Base-by-base conservation (phyloP, 1,140 invertebrate species). In the Leguminivora glycinivorella region DNA sequence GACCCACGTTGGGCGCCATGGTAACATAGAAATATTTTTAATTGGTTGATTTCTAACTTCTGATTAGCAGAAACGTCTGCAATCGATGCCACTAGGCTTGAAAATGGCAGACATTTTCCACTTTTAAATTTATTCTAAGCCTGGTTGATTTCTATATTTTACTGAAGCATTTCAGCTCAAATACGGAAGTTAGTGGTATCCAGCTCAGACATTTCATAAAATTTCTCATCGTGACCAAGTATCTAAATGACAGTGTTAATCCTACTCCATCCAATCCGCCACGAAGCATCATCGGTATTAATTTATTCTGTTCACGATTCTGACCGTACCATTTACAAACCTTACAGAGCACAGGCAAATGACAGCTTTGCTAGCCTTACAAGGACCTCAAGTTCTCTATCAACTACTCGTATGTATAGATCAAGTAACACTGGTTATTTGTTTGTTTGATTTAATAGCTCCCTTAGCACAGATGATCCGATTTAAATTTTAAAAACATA, bases 401-500 rank as follows among this genome's bases (percentile, higher is more conserved):
- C 1, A 52, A 19, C 6, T 52, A 10, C 4, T 7, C 17, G 19
- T 22, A 52, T 52, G 7, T 52, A 3, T 52, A 52, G 47, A 10
- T 9, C 17, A 52, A 52, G 5, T 52, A 17, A 52, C 7, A 52
- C 47, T 52, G 19, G 47, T 19, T 52, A 1, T 52, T 19, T 17
- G n/a, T 1, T 47, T 47, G 47, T 52, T n/a, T 17, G 47, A 2
- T 9, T 9, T 7, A 52, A 52, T 52, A 52, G 5, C 17, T n/a
- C 19, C 19, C 19, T 29, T 22, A 34, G 26, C 19, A 31, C 58
- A 63, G 58, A 31, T 63, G 26, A 63, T 63, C 58, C 58, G 58
- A 34, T 63, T 63, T 63, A 63, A 63, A 63, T 63, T 63, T 63
- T 63, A 63, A 63, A 63, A 63, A 34, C 58, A 63, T 31, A 63